A percentile compares a stretch with the other conserved stretches of the same genome.
These are phyloP conservation scores for Nilaparvata lugens DNA, from an alignment of 1,140 invertebrate species.

Conservation along the genomic window DNA sequence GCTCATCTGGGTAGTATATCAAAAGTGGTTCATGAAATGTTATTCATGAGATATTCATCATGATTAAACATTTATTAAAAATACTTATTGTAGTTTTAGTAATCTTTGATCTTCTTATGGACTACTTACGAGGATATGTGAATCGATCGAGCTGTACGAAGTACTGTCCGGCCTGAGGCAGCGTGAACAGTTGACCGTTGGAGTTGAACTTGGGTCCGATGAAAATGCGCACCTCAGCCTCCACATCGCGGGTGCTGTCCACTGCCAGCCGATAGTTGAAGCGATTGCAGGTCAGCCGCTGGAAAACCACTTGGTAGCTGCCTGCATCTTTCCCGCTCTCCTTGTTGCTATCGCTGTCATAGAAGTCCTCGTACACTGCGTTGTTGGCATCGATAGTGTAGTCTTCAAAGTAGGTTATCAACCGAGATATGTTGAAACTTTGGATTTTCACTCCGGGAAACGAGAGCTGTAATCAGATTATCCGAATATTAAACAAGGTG, in stretches of 20 bases:
- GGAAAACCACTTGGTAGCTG: conserved; percentile 18
- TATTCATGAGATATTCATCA: neutral
- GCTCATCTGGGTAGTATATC: no score
- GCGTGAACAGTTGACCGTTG: conserved; percentile 36
- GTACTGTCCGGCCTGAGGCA: conserved; percentile 22
- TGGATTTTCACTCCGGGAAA: neutral
- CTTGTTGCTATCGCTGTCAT: neutral
- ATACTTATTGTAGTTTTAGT: neutral
- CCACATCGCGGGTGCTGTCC: conserved; percentile 42
- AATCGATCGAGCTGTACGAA: conserved; percentile 36
- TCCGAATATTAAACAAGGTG: no score
- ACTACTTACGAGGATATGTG: conserved; percentile 22
- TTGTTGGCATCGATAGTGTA: neutral
- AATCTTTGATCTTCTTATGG: neutral
- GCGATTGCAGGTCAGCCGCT: conserved; percentile 52
- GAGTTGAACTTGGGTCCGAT: conserved; percentile 57
- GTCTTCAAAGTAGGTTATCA: neutral
- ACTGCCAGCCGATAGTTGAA: conserved; percentile 52
- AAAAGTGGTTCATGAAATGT: no score
- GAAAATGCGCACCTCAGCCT: conserved; percentile 52
- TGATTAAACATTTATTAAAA: neutral
- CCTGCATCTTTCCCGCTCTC: neutral
- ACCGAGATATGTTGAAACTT: neutral
- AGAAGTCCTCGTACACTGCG: neutral
- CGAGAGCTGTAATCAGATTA: neutral